Evolutionary conservation across 37 sponge, comb jelly and placozoan genomes (phyloP).

Genomic region (Hexactinellida sp.): DNA sequence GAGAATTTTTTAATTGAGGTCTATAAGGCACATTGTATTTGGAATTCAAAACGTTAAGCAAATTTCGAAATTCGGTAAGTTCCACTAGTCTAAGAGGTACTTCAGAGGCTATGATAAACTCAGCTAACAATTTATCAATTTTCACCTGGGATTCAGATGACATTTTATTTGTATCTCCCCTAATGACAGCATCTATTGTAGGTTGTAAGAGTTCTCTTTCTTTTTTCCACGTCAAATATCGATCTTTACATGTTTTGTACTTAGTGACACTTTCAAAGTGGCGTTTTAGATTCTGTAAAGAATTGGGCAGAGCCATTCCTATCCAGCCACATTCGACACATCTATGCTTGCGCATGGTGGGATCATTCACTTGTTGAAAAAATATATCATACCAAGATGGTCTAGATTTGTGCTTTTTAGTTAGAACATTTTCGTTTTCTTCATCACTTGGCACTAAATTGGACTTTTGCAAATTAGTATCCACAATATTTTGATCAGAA

Average conservation of each 20-base stretch:
- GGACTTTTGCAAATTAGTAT: not conserved
- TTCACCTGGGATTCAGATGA: too few species aligned
- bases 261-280: too few species aligned
- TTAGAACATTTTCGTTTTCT: not conserved
- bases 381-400: not conserved
- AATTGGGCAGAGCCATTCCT: not conserved
- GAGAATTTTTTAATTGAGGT: not conserved
- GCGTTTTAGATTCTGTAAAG: not conserved
- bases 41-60: not conserved
- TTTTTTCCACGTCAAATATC: too few species aligned
- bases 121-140: not conserved
- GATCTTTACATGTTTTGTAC: too few species aligned
- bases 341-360: not conserved
- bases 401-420: too few species aligned
- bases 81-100: not conserved
- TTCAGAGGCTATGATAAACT: not conserved
- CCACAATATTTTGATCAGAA: not conserved
- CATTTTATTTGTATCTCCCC: too few species aligned
- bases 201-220: too few species aligned
- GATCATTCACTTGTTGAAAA: not conserved
- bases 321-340: not conserved
- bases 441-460: not conserved
- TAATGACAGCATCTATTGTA: too few species aligned
- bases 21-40: slow-evolving; percentile 3
- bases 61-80: not conserved